These are phyloP conservation scores for Hoplostethus atlanticus DNA, from an alignment of 2,797 vertebrate genomes.

Conservation along the genomic window DNA sequence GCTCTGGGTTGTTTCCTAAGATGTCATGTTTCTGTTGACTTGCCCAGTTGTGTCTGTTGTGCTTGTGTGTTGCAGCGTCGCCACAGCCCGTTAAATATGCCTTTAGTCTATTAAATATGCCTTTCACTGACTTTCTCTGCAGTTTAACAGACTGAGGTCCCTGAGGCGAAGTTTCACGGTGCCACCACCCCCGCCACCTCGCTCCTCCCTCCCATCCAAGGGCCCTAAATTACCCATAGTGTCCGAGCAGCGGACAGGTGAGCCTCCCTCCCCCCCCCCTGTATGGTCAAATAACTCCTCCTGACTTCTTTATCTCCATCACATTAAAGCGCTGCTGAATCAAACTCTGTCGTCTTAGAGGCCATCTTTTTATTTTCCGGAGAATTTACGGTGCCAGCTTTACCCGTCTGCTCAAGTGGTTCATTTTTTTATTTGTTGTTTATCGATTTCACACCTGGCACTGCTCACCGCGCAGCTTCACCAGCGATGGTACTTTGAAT, in stretches of 20 bases:
- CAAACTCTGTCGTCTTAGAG: conserved; percentile 42
- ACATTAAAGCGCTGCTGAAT: conserved; percentile 64
- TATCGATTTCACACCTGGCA: conserved; percentile 55
- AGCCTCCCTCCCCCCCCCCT: conserved; percentile 14
- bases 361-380: conserved; percentile 41
- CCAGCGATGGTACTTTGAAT: conserved; percentile 9
- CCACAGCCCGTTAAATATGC: conserved; percentile 51
- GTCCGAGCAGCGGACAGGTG: conserved; percentile 44
- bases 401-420: conserved; percentile 28
- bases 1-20: not conserved
- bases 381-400: conserved; percentile 35
- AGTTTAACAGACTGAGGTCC: conserved; percentile 49
- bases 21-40: not conserved
- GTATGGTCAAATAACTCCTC: conserved; percentile 24
- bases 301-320: conserved; percentile 41
- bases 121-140: conserved; percentile 61
- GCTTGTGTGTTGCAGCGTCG: conserved; percentile 21
- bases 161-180: conserved; percentile 41
- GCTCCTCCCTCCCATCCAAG: conserved; percentile 10
- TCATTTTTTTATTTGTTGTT: conserved; percentile 44
- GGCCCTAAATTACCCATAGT: conserved; percentile 53
- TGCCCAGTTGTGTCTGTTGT: too few relatives aligned
- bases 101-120: conserved; percentile 61
- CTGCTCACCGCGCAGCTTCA: conserved; percentile 41
- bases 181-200: conserved; percentile 18